phyloP scores from a whole-genome alignment of 2,797 vertebrate genomes.

The Anguilla marmorata region DNA sequence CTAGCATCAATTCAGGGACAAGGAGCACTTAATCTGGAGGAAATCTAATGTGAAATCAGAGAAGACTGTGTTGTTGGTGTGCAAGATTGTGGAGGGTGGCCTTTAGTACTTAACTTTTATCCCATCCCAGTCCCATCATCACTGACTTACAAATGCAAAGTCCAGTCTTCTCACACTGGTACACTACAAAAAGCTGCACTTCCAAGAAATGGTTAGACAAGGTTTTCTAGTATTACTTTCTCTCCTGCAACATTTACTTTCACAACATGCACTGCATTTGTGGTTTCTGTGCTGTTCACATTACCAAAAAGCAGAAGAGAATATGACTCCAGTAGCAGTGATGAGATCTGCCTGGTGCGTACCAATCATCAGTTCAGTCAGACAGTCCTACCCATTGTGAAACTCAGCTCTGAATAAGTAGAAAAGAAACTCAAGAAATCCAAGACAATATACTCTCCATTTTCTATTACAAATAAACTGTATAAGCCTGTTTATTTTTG shows the following conservation, averaged over 20 bases:
- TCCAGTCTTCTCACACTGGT: slow-evolving; percentile 38
- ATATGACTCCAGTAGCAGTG: background rate
- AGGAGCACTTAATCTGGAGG: slow-evolving; percentile 80
- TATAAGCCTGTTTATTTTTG: background rate
- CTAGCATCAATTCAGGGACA: slow-evolving; percentile 67
- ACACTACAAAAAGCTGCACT: background rate
- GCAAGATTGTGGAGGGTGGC: slow-evolving; percentile 70
- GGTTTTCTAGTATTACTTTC: slow-evolving; percentile 25
- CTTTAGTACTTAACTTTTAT: slow-evolving; percentile 69
- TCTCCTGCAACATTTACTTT: slow-evolving; percentile 20
- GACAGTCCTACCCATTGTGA: background rate
- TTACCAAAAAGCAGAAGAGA: slow-evolving; percentile 25
- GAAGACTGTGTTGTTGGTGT: slow-evolving; percentile 74
- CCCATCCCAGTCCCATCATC: slow-evolving; percentile 70
- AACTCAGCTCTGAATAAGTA: background rate
- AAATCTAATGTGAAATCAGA: slow-evolving; percentile 77
- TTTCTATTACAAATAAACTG: background rate
- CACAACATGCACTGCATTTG: slow-evolving; percentile 2
- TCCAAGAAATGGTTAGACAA: background rate
- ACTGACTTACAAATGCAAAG: slow-evolving; percentile 65
- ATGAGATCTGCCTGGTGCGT: background rate
- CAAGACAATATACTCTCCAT: background rate
- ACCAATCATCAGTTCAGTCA: background rate
- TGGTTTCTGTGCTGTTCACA: slow-evolving; percentile 18
- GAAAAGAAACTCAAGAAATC: background rate